Base-by-base conservation (phyloP, 1,140 invertebrate species). In the Drosophila carrolli region DNA sequence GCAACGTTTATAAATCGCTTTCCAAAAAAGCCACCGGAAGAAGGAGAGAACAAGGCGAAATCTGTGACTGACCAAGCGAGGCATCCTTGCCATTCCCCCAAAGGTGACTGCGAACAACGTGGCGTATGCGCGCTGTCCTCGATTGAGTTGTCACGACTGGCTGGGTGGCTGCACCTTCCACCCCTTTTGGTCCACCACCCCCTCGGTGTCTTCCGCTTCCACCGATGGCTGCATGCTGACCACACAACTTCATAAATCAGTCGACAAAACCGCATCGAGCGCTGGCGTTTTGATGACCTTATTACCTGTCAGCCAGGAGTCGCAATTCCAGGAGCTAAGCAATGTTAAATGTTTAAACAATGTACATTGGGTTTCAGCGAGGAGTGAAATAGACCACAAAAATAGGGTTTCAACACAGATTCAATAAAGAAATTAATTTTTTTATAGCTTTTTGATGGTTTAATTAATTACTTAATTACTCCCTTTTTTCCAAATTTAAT, bases 1-100 rank as follows among this genome's bases (percentile, higher is more conserved):
- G 84, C 81, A 89, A 89, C 84, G 84, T 81, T 84, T 89, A 89
- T 89, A 89, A 89, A 89, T 89, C 84, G 84, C 74, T 89, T 89
- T 59, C 62, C 68, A 41, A 77, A 65, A 73, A 32, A 27, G 53
- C 19, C 23, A 29, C 23, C 23, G 53, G 46, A 65, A 60, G 56
- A 29, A 19, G 70, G 44, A 81, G 43, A 55, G 44, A 29, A 59
- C 51, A 77, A 73, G 61, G 50, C 59, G 61, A 60, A 84, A 72
- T 67, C 77, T 51, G 56, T 58, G 60, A 84, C 63, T 88, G 82
- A 67, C 73, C 76, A 61, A 56, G 46, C 57, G 44, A 59, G 53
- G 51, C 74, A 68, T 68, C 32, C 62, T 68, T 76, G 56, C 9
- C 32, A 23, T n/a, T 47, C 23, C 46, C 50, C 32, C 29, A 16